Percentiles rank a stretch among this genome's conserved stretches.
These are phyloP conservation scores for Lycophotia porphyrea DNA, from an alignment of 2,888 invertebrate genomes.

Conservation along the genomic window DNA sequence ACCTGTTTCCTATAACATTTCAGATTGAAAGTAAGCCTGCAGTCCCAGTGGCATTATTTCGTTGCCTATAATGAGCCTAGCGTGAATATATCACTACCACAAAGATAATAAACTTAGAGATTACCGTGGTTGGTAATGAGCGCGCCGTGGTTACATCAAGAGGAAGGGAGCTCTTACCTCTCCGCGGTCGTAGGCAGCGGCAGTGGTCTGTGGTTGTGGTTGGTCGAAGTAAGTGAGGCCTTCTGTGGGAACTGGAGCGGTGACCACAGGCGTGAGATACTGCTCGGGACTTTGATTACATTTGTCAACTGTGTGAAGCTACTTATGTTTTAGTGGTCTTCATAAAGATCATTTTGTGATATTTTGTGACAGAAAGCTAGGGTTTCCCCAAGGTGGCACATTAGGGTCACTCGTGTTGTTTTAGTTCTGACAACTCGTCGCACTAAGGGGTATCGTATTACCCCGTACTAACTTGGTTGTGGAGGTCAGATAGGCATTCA, in stretches of 20 bases:
- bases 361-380: background rate
- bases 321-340: background rate
- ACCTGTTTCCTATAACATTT: background rate
- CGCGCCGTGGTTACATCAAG: background rate
- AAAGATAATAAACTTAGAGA: conserved; percentile 8
- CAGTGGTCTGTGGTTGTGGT: conserved; percentile 30
- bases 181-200: conserved; percentile 10
- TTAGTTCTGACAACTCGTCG: background rate
- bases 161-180: background rate
- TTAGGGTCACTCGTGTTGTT: background rate
- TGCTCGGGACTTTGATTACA: background rate
- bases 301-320: background rate
- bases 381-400: background rate
- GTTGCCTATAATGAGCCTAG: background rate
- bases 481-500: too few species aligned
- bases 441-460: background rate
- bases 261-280: conserved; percentile 28
- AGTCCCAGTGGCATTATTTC: background rate
- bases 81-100: background rate
- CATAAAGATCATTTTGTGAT: background rate
- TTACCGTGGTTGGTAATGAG: background rate
- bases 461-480: too few species aligned
- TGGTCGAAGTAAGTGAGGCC: conserved; percentile 2
- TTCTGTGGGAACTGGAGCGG: conserved; percentile 49
- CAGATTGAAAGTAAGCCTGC: background rate